Evolutionary conservation across 2,888 invertebrate species (phyloP).

Genomic region (Zootermopsis nevadensis): DNA sequence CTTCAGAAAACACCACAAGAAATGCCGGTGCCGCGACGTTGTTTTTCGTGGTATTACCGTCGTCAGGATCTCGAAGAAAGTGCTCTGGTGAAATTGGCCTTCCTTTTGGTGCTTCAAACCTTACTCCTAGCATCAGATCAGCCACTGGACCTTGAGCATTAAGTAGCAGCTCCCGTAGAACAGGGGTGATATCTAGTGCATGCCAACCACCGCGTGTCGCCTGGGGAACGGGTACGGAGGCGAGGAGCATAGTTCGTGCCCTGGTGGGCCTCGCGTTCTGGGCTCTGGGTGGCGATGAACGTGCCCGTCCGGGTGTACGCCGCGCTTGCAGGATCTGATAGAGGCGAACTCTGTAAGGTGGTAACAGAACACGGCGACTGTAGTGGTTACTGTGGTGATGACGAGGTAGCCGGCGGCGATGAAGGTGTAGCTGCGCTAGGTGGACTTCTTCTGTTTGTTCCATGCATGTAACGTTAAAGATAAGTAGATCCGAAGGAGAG

Average conservation of each 20-base stretch:
- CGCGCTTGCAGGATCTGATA: conserved; percentile 42
- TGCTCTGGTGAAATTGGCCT: conserved; percentile 40
- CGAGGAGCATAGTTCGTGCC: conserved; percentile 43
- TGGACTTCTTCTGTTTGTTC: conserved; percentile 58
- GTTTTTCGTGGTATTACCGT: background rate
- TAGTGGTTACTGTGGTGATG: conserved; percentile 39
- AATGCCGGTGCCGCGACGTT: conserved; percentile 46
- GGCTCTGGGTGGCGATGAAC: background rate
- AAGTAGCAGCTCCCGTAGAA: conserved; percentile 48
- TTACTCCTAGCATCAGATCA: conserved; percentile 44
- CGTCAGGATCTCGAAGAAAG: conserved; percentile 45
- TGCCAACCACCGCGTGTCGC: conserved; percentile 49
- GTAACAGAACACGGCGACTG: conserved; percentile 44
- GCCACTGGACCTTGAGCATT: conserved; percentile 4
- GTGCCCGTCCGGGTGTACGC: background rate
- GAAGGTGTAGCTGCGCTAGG: conserved; percentile 61
- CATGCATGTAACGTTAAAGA: conserved; percentile 62
- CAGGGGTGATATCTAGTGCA: conserved; percentile 47
- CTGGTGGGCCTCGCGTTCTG: conserved; percentile 38
- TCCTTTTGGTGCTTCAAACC: conserved; percentile 50
- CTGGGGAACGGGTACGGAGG: conserved; percentile 46
- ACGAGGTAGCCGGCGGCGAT: conserved; percentile 52
- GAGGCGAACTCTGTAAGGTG: conserved; percentile 47
- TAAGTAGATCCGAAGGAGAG: conserved; percentile 57
- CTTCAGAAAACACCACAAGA: conserved; percentile 53